Evolutionary conservation across 2,888 invertebrate genomes (phyloP), one percentile per base, ranked within the genome.

Genomic region (Ptychoptera albimana): DNA sequence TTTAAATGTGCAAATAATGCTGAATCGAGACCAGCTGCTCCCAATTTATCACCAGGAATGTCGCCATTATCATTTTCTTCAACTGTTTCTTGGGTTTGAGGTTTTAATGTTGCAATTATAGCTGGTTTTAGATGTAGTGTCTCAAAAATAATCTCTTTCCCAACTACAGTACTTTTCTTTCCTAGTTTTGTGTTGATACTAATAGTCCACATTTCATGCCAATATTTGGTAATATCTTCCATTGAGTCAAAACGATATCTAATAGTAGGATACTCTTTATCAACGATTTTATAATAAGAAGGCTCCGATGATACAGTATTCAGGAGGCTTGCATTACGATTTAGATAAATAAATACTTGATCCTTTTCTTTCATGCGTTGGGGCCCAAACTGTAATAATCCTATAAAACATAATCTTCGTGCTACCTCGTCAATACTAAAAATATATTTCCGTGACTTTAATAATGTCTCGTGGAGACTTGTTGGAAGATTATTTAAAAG

Each of bases 11-110:
- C 63, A 64, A 76, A 84, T 14, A 84, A 64, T 1, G 73, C 67
- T 0, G 82, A 79, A 57, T 84, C 81, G 1, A 82, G 63, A 1
- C 86, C 84, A 11, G 73, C 82, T 1, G 83, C 82, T 2, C 82
- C 83, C 45, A 69, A 63, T 5, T 67, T 67, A 64, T 87, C 83
- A 0, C 87, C 87, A 0, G 84, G 84, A 31, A 82, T 64, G 7
- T 62, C 55, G 0, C 80, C 81, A 6, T 52, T 60, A 52, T 81
- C 79, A 37, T 63, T 55, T 8, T 55, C 53, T 0, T 54, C 23
- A 2, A 73, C 71, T 46, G 70, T 68, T 2, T 68, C 61, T 0
- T 68, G 59, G 1, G 57, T 55, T 44, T 66, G 66, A 1, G 72
- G 58, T 44, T 58, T 56, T 10, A 67, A 48, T 1, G 70, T 60